A percentile compares a stretch with the other conserved stretches of the same genome.
These are phyloP conservation scores for Temnothorax unifasciatus DNA, from an alignment of 2,888 invertebrate genomes.

Conservation along the genomic window DNA sequence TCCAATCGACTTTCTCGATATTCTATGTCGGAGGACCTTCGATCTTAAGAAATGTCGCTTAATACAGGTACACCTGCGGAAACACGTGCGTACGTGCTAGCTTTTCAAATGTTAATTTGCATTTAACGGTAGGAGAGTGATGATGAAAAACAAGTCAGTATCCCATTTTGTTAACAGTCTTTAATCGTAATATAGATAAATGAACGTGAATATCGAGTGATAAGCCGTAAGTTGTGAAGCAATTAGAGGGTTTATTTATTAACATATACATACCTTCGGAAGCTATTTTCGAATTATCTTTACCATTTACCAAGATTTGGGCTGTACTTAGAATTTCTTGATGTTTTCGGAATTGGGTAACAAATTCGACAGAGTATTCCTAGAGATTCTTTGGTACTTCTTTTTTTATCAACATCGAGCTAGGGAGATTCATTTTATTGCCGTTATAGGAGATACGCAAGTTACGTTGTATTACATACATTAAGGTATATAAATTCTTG, in stretches of 20 bases:
- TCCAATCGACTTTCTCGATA: neutral
- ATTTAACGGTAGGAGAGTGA: constrained; percentile 25
- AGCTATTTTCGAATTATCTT: neutral
- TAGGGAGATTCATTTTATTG: neutral
- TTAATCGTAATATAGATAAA: neutral
- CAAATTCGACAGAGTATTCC: neutral
- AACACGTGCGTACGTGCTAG: neutral
- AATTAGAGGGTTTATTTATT: neutral
- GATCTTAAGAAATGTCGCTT: neutral
- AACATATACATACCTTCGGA: neutral
- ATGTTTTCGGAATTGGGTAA: neutral
- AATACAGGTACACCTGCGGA: neutral
- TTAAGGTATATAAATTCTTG: neutral
- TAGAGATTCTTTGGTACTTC: neutral
- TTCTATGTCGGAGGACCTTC: neutral
- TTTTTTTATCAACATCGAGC: neutral
- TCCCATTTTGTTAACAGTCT: neutral
- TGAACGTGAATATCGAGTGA: neutral
- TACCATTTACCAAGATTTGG: neutral
- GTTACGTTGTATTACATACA: neutral
- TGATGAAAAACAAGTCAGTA: neutral
- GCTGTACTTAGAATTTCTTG: too few species aligned
- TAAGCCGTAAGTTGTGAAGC: neutral
- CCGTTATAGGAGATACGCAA: neutral
- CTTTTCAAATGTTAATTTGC: constrained; percentile 22